phyloP scores from a whole-genome alignment of 2,888 invertebrate species.

The Chloroclysta siterata region DNA sequence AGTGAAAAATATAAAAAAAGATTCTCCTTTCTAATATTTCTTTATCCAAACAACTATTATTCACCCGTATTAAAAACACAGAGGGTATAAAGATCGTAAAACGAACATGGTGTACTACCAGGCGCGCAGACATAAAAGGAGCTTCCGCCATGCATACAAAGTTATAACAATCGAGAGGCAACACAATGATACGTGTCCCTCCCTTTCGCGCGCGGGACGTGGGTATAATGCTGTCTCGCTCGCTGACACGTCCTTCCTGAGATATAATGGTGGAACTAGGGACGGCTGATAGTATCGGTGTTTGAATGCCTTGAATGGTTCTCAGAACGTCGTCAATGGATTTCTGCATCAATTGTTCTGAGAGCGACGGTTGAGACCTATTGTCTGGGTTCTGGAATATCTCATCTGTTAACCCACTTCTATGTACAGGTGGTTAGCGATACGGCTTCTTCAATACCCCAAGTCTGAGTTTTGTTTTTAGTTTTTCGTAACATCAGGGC shows the following conservation, averaged over 20 bases:
- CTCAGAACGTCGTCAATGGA: slow-evolving; percentile 55
- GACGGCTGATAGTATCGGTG: slow-evolving; percentile 64
- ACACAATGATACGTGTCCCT: slow-evolving; percentile 73
- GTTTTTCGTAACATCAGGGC: no score
- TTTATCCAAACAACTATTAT: background rate
- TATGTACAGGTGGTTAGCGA: background rate
- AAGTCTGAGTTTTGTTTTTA: no score
- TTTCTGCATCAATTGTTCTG: slow-evolving; percentile 51
- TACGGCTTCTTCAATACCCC: background rate
- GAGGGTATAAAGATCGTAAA: slow-evolving; percentile 50
- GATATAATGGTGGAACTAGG: slow-evolving; percentile 62
- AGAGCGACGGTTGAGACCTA: slow-evolving; percentile 38
- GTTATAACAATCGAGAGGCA: slow-evolving; percentile 72
- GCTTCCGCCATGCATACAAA: slow-evolving; percentile 75
- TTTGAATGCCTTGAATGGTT: slow-evolving; percentile 61
- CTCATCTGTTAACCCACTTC: background rate
- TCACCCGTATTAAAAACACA: slow-evolving; percentile 36
- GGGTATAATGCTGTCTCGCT: slow-evolving; percentile 74
- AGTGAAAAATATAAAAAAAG: no score
- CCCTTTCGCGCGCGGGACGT: slow-evolving; percentile 68
- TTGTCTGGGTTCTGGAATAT: slow-evolving; percentile 7
- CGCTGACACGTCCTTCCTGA: slow-evolving; percentile 77
- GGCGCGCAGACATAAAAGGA: slow-evolving; percentile 63
- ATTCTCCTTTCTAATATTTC: no score
- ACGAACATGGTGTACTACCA: slow-evolving; percentile 50